Evolutionary conservation across 2,888 invertebrate species (phyloP).

Genomic region (Xestia sexstrigata): DNA sequence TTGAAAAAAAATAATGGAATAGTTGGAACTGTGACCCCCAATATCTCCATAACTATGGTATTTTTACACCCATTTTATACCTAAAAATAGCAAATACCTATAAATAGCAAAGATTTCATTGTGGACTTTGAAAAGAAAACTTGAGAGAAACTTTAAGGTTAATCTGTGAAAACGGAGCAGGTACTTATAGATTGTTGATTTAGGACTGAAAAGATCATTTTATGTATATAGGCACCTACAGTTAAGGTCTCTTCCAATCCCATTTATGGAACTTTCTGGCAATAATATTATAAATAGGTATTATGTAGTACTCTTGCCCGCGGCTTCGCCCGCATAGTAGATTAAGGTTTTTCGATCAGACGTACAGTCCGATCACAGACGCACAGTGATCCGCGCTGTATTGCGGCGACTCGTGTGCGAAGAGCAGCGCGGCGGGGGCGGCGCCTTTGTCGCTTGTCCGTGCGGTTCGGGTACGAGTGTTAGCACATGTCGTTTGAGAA

Average conservation of each 20-base stretch:
- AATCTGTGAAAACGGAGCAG: slow-evolving; percentile 26
- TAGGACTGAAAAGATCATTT: slow-evolving; percentile 17
- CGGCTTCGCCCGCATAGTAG: neutral
- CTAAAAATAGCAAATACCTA: too few species aligned
- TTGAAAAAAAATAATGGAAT: too few species aligned
- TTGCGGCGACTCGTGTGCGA: neutral
- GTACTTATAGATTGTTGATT: slow-evolving; percentile 19
- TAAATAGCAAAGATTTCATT: slow-evolving; percentile 13
- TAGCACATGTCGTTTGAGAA: neutral
- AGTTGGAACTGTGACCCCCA: too few species aligned
- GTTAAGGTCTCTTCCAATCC: neutral
- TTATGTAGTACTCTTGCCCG: neutral
- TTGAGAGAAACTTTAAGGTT: slow-evolving; percentile 15
- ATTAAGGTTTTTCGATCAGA: neutral
- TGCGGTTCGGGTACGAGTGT: neutral
- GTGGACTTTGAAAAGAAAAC: slow-evolving; percentile 25
- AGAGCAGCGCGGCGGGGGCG: neutral
- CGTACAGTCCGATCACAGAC: neutral
- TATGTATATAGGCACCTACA: slow-evolving; percentile 18
- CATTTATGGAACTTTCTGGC: slow-evolving; percentile 11
- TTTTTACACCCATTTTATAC: too few species aligned
- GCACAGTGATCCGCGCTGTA: neutral
- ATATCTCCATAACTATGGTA: too few species aligned
- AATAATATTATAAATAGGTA: neutral
- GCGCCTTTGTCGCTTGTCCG: neutral